Percentiles rank a stretch among this genome's conserved stretches.
phyloP scores from a whole-genome alignment of 2,888 invertebrate species.

The Platycheirus albimanus region DNA sequence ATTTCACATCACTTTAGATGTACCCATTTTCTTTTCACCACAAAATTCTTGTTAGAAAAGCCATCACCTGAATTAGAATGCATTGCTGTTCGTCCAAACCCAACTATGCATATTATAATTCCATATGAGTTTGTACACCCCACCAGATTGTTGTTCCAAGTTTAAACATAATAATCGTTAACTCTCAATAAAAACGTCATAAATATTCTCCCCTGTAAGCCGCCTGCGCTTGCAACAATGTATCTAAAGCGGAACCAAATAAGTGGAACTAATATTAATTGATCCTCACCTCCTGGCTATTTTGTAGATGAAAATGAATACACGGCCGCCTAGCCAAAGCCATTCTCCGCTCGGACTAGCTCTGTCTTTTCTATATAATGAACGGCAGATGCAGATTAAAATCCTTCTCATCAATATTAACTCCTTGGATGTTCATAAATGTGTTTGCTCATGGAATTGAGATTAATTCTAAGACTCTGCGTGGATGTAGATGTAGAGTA shows the following conservation, averaged over 20 bases:
- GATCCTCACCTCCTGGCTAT: slow-evolving; percentile 44
- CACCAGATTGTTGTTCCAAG: background rate
- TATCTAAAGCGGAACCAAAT: slow-evolving; percentile 25
- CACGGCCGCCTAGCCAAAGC: background rate
- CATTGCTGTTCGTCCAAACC: too few species aligned
- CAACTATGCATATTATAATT: too few species aligned
- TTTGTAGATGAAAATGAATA: slow-evolving; percentile 30
- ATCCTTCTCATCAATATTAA: slow-evolving; percentile 42
- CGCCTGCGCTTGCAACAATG: slow-evolving; percentile 5
- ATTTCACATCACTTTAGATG: too few species aligned
- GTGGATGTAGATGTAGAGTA: too few species aligned
- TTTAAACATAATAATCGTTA: slow-evolving; percentile 20
- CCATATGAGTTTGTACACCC: too few species aligned
- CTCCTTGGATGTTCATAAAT: slow-evolving; percentile 27
- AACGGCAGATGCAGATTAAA: slow-evolving; percentile 61
- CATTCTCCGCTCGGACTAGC: too few species aligned
- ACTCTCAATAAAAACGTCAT: slow-evolving; percentile 44
- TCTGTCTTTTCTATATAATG: slow-evolving; percentile 29
- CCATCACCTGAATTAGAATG: too few species aligned
- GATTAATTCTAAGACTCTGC: slow-evolving; percentile 47
- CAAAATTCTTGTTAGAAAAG: too few species aligned
- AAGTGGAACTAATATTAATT: slow-evolving; percentile 57
- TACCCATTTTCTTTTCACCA: too few species aligned
- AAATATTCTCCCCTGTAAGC: too few species aligned
- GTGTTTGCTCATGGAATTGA: slow-evolving; percentile 41